phyloP scores from a whole-genome alignment of 2,888 invertebrate genomes.

The Lordiphosa fenestrarum region DNA sequence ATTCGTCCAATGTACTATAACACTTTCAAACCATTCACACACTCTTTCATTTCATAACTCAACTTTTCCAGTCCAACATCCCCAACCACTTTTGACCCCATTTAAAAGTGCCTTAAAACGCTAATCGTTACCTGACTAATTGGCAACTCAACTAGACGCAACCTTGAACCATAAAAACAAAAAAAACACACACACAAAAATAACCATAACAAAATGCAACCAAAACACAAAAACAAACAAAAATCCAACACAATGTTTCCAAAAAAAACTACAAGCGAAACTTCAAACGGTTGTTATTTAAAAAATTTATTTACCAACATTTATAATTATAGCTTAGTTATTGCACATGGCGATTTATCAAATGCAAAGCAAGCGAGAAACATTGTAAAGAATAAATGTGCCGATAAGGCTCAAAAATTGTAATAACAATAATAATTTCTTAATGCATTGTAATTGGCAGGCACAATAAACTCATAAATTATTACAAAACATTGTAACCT shows the following conservation, averaged over 20 bases:
- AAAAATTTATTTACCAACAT: slow-evolving; percentile 18
- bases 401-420: slow-evolving; percentile 10
- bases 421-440: slow-evolving; percentile 11
- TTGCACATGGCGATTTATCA: slow-evolving; percentile 24
- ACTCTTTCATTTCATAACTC: background rate
- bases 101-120: background rate
- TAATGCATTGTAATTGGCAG: slow-evolving; percentile 19
- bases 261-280: slow-evolving; percentile 7
- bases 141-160: slow-evolving; percentile 11
- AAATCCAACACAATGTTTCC: background rate
- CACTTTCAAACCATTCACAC: background rate
- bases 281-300: slow-evolving; percentile 5
- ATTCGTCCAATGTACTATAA: too few relatives aligned
- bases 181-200: slow-evolving; percentile 6
- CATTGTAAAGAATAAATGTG: slow-evolving; percentile 33
- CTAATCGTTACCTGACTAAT: slow-evolving; percentile 19
- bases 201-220: slow-evolving; percentile 15
- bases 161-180: slow-evolving; percentile 43
- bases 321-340: slow-evolving; percentile 48
- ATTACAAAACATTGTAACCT: slow-evolving; percentile 61
- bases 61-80: background rate
- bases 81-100: background rate
- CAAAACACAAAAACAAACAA: slow-evolving; percentile 3
- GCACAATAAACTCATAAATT: slow-evolving; percentile 53
- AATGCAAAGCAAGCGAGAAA: slow-evolving; percentile 16